These are phyloP conservation scores for Rotaria macrura DNA, from an alignment of 2,888 invertebrate species.

Conservation along the genomic window DNA sequence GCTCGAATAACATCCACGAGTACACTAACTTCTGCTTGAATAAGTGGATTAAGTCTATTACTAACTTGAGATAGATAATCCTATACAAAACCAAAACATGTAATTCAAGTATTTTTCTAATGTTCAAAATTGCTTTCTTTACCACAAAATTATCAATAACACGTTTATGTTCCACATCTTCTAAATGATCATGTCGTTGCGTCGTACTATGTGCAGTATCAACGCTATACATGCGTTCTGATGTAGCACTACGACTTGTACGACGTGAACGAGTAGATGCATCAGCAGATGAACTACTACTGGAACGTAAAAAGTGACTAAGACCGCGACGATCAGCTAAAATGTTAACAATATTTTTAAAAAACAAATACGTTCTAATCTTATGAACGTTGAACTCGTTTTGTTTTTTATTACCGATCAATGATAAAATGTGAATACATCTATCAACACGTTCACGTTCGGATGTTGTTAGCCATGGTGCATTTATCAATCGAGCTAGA, in stretches of 20 bases:
- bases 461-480: neutral
- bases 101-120: neutral
- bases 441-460: neutral
- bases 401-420: neutral
- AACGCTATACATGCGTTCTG: neutral
- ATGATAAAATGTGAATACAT: neutral
- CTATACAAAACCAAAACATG: constrained; percentile 39
- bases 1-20: constrained; percentile 88
- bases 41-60: constrained; percentile 83
- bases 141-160: constrained; percentile 26
- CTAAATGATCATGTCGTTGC: neutral
- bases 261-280: neutral
- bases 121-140: neutral
- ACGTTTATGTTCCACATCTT: neutral
- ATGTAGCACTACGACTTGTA: neutral
- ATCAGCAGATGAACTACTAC: neutral
- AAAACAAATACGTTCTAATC: too few relatives aligned
- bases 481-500: neutral
- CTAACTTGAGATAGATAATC: constrained; percentile 84
- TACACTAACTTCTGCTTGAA: constrained; percentile 84
- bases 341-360: neutral
- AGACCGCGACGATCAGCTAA: neutral
- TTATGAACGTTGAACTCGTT: neutral
- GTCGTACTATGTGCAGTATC: neutral
- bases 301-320: neutral